Base-by-base conservation (phyloP, 2,113 vertebrate species). In the Girardinichthys multiradiatus region DNA sequence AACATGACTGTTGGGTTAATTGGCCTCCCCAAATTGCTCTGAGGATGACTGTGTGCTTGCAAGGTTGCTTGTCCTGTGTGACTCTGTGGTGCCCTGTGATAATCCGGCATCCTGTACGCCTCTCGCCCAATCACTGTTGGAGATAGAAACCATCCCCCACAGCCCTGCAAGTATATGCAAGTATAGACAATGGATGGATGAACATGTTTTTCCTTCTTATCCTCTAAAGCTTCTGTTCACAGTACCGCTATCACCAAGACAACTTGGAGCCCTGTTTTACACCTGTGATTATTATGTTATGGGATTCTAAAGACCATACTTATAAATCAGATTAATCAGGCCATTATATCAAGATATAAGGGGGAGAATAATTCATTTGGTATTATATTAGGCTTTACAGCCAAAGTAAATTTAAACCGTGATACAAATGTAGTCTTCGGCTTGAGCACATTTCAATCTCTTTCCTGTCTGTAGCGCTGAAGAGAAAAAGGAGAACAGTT, bases 281-380 rank as follows among this genome's bases (percentile, higher is more conserved):
- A 78, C 70, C 72, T 81, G 64, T 83, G 74, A 87, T 86, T 84
- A 81, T 81, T 88, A 79, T 75, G 60, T 73, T 70, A 78, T 68
- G 66, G 15, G 42, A 57, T 83, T 75, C 42, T 79, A 78, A 14
- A 71, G 37, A 79, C 1, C 0, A 11, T 64, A 27, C 33, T 54
- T 72, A 39, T 39, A 42, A 33, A 12, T 60, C 29, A 76, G 66
- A 79, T 80, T 76, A 80, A 80, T 88, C 64, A 80, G 48, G 61
- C 62, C 57, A 80, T 58, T 35, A 78, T 68, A 83, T 89, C 76
- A 80, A 65, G 79, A 81, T 60, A 68, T 76, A 76, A 65, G 7
- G 29, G 14, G 17, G 72, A 83, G 45, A 90, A 90, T 79, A 85
- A 83, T 85, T 79, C 70, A 79, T 72, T 42, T 24, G 45, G n/a